Evolutionary conservation across 2,797 vertebrate genomes (phyloP), one percentile per base, ranked within the genome.

Genomic region (Scleropages formosus): DNA sequence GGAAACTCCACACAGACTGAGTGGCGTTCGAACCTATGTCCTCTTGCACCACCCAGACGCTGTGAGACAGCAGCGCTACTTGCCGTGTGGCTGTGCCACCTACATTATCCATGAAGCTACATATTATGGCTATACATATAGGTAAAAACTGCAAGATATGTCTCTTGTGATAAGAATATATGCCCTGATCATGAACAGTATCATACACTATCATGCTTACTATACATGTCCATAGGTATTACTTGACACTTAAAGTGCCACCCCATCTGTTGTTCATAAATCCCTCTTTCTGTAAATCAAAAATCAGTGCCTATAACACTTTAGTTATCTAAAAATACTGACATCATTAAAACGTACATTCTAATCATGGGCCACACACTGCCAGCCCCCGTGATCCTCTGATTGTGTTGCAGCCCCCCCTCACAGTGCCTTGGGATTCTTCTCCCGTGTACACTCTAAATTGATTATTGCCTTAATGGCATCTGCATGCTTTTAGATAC

Each of bases 401-500:
- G 31, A 39, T 39, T 6, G 31, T 39, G 31, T 39, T 39, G 31
- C 2, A 39, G 31, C 31, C 31, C 31, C n/a, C 31, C 12, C 20
- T 22, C 44, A 69, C 20, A 24, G 66, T 46, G 16, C 26, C 66
- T 20, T 24, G 47, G 22, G 4, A 39, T 22, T 68, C 47, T 49
- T 44, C 46, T 68, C 20, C 16, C 11, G 66, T 22, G 20, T 47
- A 22, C 6, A 6, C 31, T 39, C 31, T 6, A 22, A 47, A 22
- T 15, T 20, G 44, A 69, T 24, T 16, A 26, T 69, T 47, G 66
- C 66, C 22, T 69, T 24, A 44, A 67, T 67, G 67, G 44, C 44
- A 49, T 67, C 66, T 51, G 47, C 66, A 26, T 49, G 1, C 13
- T 4, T 69, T 69, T 47, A 51, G 66, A 69, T 26, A 13, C 46